Evolutionary conservation across 2,113 vertebrate genomes (phyloP).

Genomic region (Rhineura floridana): DNA sequence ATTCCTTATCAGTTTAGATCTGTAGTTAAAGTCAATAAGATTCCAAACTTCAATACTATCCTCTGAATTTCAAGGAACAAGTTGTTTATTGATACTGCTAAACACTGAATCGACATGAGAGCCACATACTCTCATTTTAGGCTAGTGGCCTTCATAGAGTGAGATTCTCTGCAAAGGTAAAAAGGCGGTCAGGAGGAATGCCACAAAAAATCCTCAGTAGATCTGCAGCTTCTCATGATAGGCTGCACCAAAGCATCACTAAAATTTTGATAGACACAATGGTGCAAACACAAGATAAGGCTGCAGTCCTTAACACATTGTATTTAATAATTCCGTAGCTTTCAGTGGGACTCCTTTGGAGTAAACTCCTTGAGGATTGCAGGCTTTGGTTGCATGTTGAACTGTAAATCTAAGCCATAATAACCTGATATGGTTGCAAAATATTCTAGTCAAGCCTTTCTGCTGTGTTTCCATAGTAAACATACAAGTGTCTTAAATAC

Average conservation of each 20-base stretch:
- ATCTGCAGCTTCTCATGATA: neutral
- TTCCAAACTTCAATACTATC: neutral
- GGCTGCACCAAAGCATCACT: neutral
- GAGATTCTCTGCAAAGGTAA: neutral
- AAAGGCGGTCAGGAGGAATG: neutral
- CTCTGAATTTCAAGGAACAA: conserved; percentile 45
- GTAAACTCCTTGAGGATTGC: neutral
- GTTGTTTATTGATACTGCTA: conserved; percentile 35
- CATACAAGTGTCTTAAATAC: neutral
- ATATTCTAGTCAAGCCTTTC: neutral
- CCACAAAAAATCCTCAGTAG: neutral
- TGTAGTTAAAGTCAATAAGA: neutral
- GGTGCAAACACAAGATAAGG: neutral
- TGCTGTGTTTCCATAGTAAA: neutral
- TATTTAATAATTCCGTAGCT: neutral
- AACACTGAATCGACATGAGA: conserved; percentile 40
- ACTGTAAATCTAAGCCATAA: neutral
- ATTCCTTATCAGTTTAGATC: neutral
- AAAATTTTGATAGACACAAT: neutral
- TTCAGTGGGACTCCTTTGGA: neutral
- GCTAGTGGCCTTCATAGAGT: neutral
- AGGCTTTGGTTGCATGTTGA: neutral
- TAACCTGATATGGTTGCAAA: neutral
- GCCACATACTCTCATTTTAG: conserved; percentile 9
- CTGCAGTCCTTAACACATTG: neutral